Evolutionary conservation across 2,113 vertebrate species (phyloP).

Genomic region (Emydocephalus ijimae): DNA sequence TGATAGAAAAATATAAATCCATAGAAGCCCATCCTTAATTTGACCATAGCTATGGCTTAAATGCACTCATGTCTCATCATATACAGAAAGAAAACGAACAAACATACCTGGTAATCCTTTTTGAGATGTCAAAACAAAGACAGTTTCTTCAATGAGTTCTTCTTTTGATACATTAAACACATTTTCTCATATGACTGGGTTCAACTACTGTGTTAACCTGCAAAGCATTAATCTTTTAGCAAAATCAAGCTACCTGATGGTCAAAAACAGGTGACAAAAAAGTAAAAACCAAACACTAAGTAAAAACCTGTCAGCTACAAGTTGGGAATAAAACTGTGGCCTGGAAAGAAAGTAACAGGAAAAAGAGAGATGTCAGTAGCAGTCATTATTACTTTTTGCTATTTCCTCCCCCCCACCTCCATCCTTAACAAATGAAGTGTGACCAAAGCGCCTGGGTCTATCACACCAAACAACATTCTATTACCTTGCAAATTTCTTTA

Average conservation of each 20-base stretch:
- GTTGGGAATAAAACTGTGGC: not conserved
- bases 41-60: not conserved
- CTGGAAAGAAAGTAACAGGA: conserved; percentile 3
- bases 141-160: not conserved
- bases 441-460: not conserved
- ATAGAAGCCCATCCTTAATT: not conserved
- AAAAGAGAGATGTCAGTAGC: not conserved
- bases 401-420: not conserved
- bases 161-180: not conserved
- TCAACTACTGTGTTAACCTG: not conserved
- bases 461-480: not conserved
- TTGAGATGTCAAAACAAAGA: not conserved
- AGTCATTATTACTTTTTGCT: not conserved
- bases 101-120: not conserved
- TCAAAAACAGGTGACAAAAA: not conserved
- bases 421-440: not conserved
- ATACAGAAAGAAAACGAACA: not conserved
- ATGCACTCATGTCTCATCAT: not conserved
- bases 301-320: not conserved
- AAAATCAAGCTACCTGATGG: not conserved
- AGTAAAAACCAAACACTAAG: not conserved
- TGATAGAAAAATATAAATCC: not conserved
- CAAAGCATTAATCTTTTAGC: not conserved
- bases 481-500: not conserved
- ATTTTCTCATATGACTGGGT: not conserved